phyloP scores from a whole-genome alignment of 2,113 vertebrate genomes.

The Carlito syrichta region DNA sequence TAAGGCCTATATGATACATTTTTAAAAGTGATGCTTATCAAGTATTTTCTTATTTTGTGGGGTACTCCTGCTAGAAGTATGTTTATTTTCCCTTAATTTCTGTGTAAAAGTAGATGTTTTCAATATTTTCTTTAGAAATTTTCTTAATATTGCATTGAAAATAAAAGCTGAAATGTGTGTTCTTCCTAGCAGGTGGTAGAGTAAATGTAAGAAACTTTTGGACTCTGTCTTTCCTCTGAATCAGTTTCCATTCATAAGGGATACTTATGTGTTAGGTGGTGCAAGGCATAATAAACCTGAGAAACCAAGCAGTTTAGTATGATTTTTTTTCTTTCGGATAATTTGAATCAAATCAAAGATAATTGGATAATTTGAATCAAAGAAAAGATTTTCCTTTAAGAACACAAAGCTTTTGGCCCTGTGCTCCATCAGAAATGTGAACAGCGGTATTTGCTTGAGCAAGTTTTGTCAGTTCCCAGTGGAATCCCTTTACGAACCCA shows the following conservation, averaged over 20 bases:
- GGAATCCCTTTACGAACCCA: background rate
- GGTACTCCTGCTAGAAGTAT: background rate
- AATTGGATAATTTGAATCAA: background rate
- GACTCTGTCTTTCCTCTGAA: conserved; percentile 10
- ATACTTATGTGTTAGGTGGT: background rate
- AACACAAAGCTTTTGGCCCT: conserved; percentile 14
- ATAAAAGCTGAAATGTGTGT: conserved; percentile 5
- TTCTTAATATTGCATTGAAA: conserved; percentile 24
- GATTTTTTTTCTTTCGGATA: conserved; percentile 39
- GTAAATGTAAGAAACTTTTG: conserved; percentile 28
- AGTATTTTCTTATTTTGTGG: background rate
- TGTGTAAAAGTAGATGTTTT: background rate
- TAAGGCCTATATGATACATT: background rate
- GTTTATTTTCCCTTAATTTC: background rate
- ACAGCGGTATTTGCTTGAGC: background rate
- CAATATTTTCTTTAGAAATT: conserved; percentile 43
- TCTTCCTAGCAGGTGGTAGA: background rate
- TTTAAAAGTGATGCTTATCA: background rate
- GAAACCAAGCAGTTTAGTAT: conserved; percentile 26
- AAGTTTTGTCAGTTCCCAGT: background rate
- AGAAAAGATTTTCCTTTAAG: conserved; percentile 39
- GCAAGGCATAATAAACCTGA: conserved; percentile 36
- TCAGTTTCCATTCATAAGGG: conserved; percentile 52
- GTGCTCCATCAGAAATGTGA: background rate
- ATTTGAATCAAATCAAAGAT: background rate